These are phyloP conservation scores for Apeltes quadracus DNA, from an alignment of 2,113 vertebrate species.

Conservation along the genomic window DNA sequence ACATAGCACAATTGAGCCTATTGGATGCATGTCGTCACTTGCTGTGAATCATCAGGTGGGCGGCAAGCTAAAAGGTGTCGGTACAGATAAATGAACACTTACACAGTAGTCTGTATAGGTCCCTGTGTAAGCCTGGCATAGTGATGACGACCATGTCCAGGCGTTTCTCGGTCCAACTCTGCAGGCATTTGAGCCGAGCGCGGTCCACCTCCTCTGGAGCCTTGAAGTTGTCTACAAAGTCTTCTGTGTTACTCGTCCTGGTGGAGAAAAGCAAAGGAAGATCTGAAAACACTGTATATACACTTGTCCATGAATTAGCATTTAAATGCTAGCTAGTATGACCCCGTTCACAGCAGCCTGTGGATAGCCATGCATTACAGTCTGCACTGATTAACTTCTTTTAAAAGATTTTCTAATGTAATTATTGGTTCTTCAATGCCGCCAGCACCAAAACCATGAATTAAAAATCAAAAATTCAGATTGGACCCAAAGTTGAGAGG, in stretches of 20 bases:
- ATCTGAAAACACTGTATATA: too few relatives aligned
- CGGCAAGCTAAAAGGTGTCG: not conserved
- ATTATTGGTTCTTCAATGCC: not conserved
- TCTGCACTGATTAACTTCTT: not conserved
- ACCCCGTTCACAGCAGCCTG: not conserved
- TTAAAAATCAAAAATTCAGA: not conserved
- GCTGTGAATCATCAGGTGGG: slow-evolving; percentile 5
- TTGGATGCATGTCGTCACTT: slow-evolving; percentile 4
- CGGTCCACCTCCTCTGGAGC: slow-evolving; percentile 68
- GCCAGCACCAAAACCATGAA: not conserved
- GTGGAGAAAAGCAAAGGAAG: not conserved
- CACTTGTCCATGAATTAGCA: too few relatives aligned
- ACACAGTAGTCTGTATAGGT: slow-evolving; percentile 79
- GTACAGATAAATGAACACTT: not conserved
- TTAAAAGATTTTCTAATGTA: not conserved
- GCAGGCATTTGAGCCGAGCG: slow-evolving; percentile 66
- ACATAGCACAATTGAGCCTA: not conserved
- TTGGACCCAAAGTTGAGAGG: too few relatives aligned
- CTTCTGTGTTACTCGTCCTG: slow-evolving; percentile 37
- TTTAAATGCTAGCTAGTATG: too few relatives aligned
- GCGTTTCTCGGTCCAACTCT: slow-evolving; percentile 76
- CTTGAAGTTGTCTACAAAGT: slow-evolving; percentile 51
- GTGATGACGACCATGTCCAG: slow-evolving; percentile 65
- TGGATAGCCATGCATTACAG: not conserved
- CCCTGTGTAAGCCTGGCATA: slow-evolving; percentile 66